These are phyloP conservation scores for Syngnathus acus DNA, from an alignment of 2,797 vertebrate species.

Conservation along the genomic window DNA sequence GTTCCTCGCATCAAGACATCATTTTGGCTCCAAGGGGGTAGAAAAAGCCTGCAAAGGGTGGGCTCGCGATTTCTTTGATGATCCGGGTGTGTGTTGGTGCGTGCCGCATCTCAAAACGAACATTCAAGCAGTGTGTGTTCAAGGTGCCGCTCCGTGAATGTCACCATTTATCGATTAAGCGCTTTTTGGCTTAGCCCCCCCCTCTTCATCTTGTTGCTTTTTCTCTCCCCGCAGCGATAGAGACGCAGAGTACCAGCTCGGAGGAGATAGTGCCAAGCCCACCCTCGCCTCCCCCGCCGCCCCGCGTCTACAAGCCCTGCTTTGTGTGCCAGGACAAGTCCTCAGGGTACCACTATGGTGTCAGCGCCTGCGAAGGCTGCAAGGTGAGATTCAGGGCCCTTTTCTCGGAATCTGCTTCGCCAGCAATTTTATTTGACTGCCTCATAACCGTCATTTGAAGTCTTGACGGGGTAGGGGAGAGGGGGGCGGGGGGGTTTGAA, in stretches of 20 bases:
- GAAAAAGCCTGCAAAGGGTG: background rate
- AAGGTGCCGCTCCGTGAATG: slow-evolving; percentile 1
- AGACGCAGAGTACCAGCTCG: slow-evolving; percentile 89
- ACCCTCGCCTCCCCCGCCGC: slow-evolving; percentile 84
- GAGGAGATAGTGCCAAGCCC: slow-evolving; percentile 90
- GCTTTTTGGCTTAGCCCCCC: slow-evolving; percentile 26
- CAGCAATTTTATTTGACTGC: slow-evolving; percentile 12
- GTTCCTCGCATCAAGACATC: slow-evolving; percentile 13
- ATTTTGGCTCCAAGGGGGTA: slow-evolving; percentile 2
- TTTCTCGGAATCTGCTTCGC: slow-evolving; percentile 46
- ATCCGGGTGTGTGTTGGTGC: slow-evolving; percentile 10
- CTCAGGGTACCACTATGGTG: slow-evolving; percentile 92
- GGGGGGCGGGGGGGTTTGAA: background rate
- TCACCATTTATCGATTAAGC: slow-evolving; percentile 34
- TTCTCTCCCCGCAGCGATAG: slow-evolving; percentile 70
- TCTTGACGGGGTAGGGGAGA: slow-evolving; percentile 16
- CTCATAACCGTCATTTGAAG: slow-evolving; percentile 26
- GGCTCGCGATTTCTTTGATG: slow-evolving; percentile 18
- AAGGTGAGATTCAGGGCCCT: slow-evolving; percentile 71
- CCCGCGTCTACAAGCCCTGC: slow-evolving; percentile 91
- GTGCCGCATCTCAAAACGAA: slow-evolving; percentile 17
- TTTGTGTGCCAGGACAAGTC: slow-evolving; percentile 96
- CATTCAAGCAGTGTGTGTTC: slow-evolving; percentile 16
- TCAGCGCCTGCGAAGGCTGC: slow-evolving; percentile 93
- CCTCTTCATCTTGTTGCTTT: slow-evolving; percentile 1